Base-by-base conservation (phyloP, 2,113 vertebrate genomes). In the Stigmatopora argus region DNA sequence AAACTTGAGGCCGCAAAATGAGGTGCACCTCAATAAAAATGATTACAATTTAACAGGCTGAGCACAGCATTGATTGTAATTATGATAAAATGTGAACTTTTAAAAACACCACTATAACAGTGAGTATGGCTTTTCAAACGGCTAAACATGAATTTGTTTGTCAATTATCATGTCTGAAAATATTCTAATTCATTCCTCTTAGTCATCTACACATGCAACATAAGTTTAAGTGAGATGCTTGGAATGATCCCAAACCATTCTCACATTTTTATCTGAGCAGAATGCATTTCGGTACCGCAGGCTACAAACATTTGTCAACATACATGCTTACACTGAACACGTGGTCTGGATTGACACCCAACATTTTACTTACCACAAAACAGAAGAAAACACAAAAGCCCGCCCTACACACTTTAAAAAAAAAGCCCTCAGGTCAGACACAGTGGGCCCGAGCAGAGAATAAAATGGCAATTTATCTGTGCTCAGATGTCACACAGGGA, bases 21-120 rank as follows among this genome's bases (percentile, higher is more conserved):
- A 69, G 79, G 59, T 64, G 67, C 70, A 73, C 81, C 82, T 71
- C 73, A 69, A 56, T 75, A 75, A 77, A 82, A 71, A 62, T 74
- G 71, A 78, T 83, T 86, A 79, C 74, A 79, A 67, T 81, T 85
- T 72, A 82, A 83, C 71, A 69, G 71, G 71, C 85, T 85, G 85
- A 84, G 70, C 72, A 57, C 60, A 65, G 67, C 44, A 34, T 70
- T 65, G 26, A 31, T 31, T 31, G 26, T 31, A 31, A 31, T 31
- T 31, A 31, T 31, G 26, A 75, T 66, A 49, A 35, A 65, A 66
- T 53, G 8, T 38, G 17, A 15, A 38, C 18, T 64, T 70, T 71
- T 52, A 14, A 49, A 77, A 83, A 68, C n/a, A 45, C 47, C 1
- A 38, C 74, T 71, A 45, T 62, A 64, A 76, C 45, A 57, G 11